Conservation (phyloP, 2,797 vertebrate genomes). For the Telmatherina bonti region DNA sequence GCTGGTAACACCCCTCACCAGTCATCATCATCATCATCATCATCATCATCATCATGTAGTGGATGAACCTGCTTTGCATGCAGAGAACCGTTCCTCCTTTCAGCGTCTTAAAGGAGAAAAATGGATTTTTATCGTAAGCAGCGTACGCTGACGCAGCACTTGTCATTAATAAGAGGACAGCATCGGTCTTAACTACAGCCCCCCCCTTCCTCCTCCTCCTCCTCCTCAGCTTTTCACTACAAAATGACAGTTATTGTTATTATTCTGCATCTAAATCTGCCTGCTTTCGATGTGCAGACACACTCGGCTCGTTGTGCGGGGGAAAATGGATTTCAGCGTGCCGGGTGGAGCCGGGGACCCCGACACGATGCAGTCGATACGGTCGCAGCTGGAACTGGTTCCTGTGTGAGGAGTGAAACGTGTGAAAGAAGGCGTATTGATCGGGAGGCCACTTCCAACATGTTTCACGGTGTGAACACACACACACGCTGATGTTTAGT, state of each 20-base stretch:
- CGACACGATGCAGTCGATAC: slow-evolving; percentile 62
- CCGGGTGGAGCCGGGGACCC: slow-evolving; percentile 39
- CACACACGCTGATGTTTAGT: slow-evolving; percentile 39
- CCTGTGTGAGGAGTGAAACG: slow-evolving; percentile 49
- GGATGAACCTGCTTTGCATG: slow-evolving; percentile 24
- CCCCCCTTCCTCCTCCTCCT: too few species aligned
- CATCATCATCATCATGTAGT: slow-evolving; percentile 19
- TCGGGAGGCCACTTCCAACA: slow-evolving; percentile 22
- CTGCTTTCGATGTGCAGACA: slow-evolving; percentile 48
- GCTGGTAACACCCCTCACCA: slow-evolving; percentile 16
- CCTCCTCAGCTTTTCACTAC: not conserved
- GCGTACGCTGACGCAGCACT: slow-evolving; percentile 17
- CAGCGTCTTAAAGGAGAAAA: slow-evolving; percentile 34
- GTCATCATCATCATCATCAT: slow-evolving; percentile 29
- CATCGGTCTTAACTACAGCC: not conserved
- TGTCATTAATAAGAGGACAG: not conserved
- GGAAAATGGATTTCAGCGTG: slow-evolving; percentile 56
- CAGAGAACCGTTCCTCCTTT: not conserved
- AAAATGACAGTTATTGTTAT: slow-evolving; percentile 28
- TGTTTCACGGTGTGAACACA: slow-evolving; percentile 26
- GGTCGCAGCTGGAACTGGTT: slow-evolving; percentile 39
- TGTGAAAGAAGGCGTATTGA: slow-evolving; percentile 63
- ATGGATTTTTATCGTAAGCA: slow-evolving; percentile 9
- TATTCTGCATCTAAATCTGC: slow-evolving; percentile 37
- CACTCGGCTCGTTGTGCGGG: slow-evolving; percentile 61